Base-by-base conservation (phyloP, 2,113 vertebrate species). In the Dipodomys spectabilis region DNA sequence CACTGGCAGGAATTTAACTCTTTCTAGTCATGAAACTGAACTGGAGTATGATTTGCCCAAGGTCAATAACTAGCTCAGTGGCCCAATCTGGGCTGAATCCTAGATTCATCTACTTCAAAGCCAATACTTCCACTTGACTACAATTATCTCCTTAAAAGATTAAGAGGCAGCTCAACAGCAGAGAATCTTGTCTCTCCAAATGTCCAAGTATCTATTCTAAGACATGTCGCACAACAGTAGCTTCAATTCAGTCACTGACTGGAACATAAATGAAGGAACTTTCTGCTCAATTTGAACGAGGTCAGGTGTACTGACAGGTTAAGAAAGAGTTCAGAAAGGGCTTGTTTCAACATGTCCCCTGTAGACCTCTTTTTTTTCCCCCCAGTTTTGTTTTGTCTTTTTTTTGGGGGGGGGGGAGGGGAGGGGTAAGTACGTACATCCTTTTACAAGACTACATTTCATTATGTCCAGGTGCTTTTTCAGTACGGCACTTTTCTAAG, bases 141-240 rank as follows among this genome's bases (percentile, higher is more conserved):
- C 73, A 95, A 93, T 95, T 81, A 96, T 94, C 94, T 95, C 82
- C 95, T 97, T 95, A 97, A 94, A 95, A 94, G 95, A 96, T 95
- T 96, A 97, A 86, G 82, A 93, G 67, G 30, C 9, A 71, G 86
- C 64, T 95, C 92, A 86, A 95, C 22, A 92, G 83, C n/a, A 80
- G 39, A 71, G 62, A 92, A 45, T 92, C 62, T 77, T 44, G n/a
- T 87, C 82, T 94, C 82, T 91, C 53, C 28, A 35, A 95, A 93
- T 2, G 27, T 83, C 89, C 89, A 65, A 12, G 0, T 27, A 65
- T 28, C 77, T 95, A 80, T 90, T 92, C 97, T 68, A 81, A 95
- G 74, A n/a, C 44, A 90, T 44, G 39, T 28, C 83, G 82, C 89
- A 91, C 45, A 78, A 92, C 85, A 93, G n/a, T 82, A 90, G 62